phyloP scores from a whole-genome alignment of 2,113 vertebrate species.

The Lophura nycthemera region DNA sequence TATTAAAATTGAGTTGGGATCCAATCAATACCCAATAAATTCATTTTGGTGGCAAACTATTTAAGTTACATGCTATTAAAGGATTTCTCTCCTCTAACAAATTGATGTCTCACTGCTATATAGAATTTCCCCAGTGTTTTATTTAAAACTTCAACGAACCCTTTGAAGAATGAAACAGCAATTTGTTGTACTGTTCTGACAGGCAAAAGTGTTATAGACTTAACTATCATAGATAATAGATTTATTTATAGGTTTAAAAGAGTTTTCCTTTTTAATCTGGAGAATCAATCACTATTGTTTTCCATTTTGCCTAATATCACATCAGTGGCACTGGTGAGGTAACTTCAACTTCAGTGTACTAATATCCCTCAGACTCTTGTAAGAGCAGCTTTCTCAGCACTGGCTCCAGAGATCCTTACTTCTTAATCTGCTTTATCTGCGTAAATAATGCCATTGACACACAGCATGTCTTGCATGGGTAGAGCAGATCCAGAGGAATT shows the following conservation, averaged over 20 bases:
- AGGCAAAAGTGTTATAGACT: not conserved
- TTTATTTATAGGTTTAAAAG: not conserved
- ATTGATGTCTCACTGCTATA: slow-evolving; percentile 45
- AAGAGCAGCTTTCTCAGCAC: not conserved
- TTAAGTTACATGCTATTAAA: slow-evolving; percentile 68
- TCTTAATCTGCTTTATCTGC: not conserved
- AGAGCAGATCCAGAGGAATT: not conserved
- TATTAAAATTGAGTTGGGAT: slow-evolving; percentile 62
- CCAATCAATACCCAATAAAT: slow-evolving; percentile 65
- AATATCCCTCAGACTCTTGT: not conserved
- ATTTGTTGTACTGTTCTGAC: not conserved
- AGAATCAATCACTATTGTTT: not conserved
- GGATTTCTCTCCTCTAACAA: slow-evolving; percentile 43
- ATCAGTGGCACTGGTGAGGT: not conserved
- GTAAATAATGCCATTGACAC: not conserved
- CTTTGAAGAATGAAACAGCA: slow-evolving; percentile 35
- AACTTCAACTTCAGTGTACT: not conserved
- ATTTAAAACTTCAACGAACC: slow-evolving; percentile 65
- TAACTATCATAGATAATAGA: not conserved
- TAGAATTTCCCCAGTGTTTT: slow-evolving; percentile 50
- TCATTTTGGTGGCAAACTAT: slow-evolving; percentile 58
- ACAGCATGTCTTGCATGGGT: not conserved
- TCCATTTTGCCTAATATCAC: not conserved
- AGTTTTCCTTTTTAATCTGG: not conserved
- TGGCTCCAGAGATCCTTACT: not conserved